Percentiles rank a stretch among this genome's conserved stretches.
These are phyloP conservation scores for Florisuga fusca DNA, from an alignment of 2,797 vertebrate genomes.

Conservation along the genomic window DNA sequence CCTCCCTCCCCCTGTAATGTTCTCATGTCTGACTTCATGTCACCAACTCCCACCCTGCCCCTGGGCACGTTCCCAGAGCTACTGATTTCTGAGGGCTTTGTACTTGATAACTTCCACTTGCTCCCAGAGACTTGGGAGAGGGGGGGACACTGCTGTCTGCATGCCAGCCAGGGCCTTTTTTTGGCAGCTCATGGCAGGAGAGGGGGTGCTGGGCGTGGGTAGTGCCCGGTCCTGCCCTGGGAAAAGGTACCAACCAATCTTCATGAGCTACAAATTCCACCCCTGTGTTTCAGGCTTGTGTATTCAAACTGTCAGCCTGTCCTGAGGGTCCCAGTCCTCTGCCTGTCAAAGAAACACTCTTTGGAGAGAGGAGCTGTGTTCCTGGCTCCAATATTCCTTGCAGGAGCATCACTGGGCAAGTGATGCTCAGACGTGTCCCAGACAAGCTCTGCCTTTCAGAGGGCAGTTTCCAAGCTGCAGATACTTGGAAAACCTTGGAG, in stretches of 20 bases:
- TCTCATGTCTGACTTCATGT: background rate
- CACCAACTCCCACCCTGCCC: background rate
- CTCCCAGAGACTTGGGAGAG: background rate
- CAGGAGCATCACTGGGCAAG: background rate
- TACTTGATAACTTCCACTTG: conserved; percentile 4
- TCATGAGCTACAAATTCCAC: background rate
- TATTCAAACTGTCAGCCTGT: background rate
- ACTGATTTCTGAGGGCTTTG: background rate
- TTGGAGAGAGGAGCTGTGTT: background rate
- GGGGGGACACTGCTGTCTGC: background rate
- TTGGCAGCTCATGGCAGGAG: background rate
- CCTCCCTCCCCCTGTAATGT: background rate
- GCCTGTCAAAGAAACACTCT: background rate
- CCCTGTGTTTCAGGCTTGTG: background rate
- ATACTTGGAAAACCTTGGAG: background rate
- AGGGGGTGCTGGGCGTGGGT: background rate
- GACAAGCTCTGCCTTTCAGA: background rate
- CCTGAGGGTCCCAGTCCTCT: background rate
- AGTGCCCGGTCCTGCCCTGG: background rate
- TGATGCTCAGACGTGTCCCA: background rate
- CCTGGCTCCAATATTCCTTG: background rate
- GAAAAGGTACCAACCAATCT: background rate
- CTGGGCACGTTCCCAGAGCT: background rate
- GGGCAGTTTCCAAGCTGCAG: background rate
- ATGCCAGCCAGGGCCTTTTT: background rate